Percentiles rank a stretch among this genome's conserved stretches.
Evolutionary conservation across 1,140 invertebrate species (phyloP).

Genomic region (Parapsyche elsis): DNA sequence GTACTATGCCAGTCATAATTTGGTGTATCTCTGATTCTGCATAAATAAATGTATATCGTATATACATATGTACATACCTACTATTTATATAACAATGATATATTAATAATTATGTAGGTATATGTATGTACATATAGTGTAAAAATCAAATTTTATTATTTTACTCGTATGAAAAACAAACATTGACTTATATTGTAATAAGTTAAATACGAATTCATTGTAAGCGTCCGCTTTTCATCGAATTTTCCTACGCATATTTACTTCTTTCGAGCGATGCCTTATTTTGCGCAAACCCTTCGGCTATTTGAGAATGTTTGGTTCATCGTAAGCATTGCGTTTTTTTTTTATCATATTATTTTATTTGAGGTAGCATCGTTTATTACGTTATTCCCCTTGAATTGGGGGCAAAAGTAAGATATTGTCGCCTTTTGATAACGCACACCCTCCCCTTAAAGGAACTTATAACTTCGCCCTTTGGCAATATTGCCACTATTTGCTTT

Average conservation of each 20-base stretch:
- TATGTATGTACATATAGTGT: no score
- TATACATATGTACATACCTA: no score
- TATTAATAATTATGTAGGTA: no score
- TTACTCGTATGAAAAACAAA: no score
- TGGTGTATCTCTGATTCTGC: no score
- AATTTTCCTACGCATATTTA: neutral
- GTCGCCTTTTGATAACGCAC: constrained; percentile 19
- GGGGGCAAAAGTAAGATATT: constrained; percentile 2
- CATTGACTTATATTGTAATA: no score
- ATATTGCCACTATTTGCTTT: neutral
- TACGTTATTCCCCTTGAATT: constrained; percentile 3
- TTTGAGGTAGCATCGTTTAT: constrained; percentile 1
- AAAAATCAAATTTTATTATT: no score
- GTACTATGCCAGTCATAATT: no score
- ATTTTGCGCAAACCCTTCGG: neutral
- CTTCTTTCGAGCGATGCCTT: neutral
- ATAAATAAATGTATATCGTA: no score
- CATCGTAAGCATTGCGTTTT: neutral
- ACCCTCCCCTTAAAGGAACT: constrained; percentile 5
- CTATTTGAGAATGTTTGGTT: neutral
- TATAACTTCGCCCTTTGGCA: constrained; percentile 23
- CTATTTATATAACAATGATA: no score
- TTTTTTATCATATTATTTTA: constrained; percentile 1
- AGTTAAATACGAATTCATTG: no score
- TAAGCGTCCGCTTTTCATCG: neutral